Evolutionary conservation across 2,113 vertebrate genomes (phyloP).

Genomic region (Dasyurus viverrinus): DNA sequence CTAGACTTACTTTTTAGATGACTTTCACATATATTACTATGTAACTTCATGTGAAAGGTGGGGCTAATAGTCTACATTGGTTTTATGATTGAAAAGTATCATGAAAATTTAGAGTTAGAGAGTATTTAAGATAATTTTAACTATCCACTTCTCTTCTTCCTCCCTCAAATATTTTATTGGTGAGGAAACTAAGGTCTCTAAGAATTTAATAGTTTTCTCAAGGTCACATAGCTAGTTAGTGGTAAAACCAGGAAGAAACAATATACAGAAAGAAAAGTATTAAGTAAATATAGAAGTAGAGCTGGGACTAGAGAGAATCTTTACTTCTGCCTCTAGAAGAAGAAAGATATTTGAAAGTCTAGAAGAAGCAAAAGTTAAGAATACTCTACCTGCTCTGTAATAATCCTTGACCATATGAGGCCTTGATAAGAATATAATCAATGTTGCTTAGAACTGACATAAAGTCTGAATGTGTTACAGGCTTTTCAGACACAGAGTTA

Average conservation of each 20-base stretch:
- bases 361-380: conserved; percentile 5
- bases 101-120: neutral
- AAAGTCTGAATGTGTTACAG: conserved; percentile 91
- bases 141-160: neutral
- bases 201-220: neutral
- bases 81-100: too few species aligned
- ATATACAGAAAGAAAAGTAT: neutral
- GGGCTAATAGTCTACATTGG: too few species aligned
- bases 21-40: too few species aligned
- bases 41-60: too few species aligned
- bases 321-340: neutral
- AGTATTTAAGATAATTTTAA: neutral
- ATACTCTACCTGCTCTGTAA: conserved; percentile 94
- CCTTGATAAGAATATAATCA: conserved; percentile 94
- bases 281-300: neutral
- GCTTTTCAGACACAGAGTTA: conserved; percentile 91
- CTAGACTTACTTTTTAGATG: too few species aligned
- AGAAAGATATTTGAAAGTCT: neutral
- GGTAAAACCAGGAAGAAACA: neutral
- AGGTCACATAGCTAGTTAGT: neutral
- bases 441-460: conserved; percentile 92
- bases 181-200: neutral
- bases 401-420: conserved; percentile 91
- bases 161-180: neutral
- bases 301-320: neutral